Conservation (phyloP, 53 echinoderm and acorn worm species). For the Holothuria leucospilota region DNA sequence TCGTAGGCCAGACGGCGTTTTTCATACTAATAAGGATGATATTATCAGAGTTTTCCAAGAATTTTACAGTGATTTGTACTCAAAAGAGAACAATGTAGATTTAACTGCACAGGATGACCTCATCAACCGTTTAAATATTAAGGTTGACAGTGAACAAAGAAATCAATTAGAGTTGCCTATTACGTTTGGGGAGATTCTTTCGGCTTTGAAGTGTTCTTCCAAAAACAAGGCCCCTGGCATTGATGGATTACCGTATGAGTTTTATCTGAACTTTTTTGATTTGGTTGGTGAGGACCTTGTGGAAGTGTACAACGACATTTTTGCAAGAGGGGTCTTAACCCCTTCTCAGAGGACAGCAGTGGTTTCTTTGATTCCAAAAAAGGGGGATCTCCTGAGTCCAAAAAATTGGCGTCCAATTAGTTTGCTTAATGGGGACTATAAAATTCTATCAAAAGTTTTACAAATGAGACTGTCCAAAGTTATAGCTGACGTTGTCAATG, state of each 20-base stretch:
- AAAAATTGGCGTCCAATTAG: constrained; percentile 69
- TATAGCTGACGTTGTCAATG: constrained; percentile 35
- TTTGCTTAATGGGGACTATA: constrained; percentile 67
- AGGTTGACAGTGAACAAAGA: no score
- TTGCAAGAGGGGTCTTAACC: background rate
- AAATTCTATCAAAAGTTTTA: constrained; percentile 63
- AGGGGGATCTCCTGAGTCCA: constrained; percentile 52
- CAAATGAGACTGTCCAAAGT: constrained; percentile 38
- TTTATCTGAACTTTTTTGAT: constrained; percentile 50
- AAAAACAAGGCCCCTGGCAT: constrained; percentile 69
- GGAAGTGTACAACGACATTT: constrained; percentile 36
- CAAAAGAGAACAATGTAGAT: no score
- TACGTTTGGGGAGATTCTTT: background rate
- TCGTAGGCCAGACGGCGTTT: no score
- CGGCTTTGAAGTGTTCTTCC: background rate
- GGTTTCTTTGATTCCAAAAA: constrained; percentile 69
- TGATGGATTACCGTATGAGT: constrained; percentile 64
- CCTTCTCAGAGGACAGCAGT: constrained; percentile 51
- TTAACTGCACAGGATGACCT: no score
- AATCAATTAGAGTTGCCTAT: constrained; percentile 1
- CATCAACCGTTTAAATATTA: no score
- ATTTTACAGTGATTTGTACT: no score
- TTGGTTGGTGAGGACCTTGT: constrained; percentile 52
- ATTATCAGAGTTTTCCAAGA: no score
- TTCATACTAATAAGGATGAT: no score